Evolutionary conservation across 1,140 invertebrate species (phyloP), one percentile per base, ranked within the genome.

Genomic region (Conopomorpha cramerella): DNA sequence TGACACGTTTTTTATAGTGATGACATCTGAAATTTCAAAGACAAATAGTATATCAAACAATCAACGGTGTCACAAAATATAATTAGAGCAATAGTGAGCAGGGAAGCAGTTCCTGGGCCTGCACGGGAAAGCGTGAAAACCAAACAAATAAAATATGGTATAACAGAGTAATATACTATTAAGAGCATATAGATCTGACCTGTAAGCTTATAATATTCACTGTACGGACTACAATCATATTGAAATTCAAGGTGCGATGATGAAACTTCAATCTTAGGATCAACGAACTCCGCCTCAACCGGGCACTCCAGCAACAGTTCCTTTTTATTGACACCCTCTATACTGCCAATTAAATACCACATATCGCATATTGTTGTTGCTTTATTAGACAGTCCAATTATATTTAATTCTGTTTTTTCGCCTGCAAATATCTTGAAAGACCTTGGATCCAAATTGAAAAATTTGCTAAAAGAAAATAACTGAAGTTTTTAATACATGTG

Each of bases 321-420:
- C 34, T 76, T 76, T 33, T 76, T 76, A 43, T 76, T 76, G 7
- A 76, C 58, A 3, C 71, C 67, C 33, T 76, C 71, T 0, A 76
- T 59, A 28, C 60, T 71, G 15, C 66, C 67, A 7, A 72, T 46
- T 38, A 76, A 52, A 44, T 67, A 76, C 71, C 71, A 72, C 48
- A 58, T 60, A 57, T 76, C 71, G 33, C 57, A 63, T 2, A 71
- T 23, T 30, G 50, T 60, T 2, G 53, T 42, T 8, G 60, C 60
- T 58, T 67, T 76, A 25, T 55, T 17, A 4, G 64, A 66, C 10
- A 58, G 29, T 8, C 60, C 71, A 28, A 54, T 60, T 41, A 76
- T 49, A 12, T 43, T 45, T 11, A 76, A 46, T 28, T 71, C 62
- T 8, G 60, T 30, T 36, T 65, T 71, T 48, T 76, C 71, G 37